Evolutionary conservation across 1,140 invertebrate genomes (phyloP).

Genomic region (Mizuhopecten yessoensis): DNA sequence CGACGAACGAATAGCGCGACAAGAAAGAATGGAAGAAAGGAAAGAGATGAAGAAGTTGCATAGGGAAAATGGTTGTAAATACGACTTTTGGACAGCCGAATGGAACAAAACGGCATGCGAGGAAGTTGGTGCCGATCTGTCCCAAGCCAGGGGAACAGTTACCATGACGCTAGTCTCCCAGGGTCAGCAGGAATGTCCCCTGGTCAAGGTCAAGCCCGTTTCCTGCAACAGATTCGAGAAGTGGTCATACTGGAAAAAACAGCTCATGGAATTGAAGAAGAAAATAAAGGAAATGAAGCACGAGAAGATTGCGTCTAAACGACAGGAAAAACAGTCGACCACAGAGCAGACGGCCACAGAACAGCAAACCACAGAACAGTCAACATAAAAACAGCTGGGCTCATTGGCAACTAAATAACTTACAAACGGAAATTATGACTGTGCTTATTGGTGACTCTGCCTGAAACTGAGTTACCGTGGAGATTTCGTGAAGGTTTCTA

Average conservation of each 20-base stretch:
- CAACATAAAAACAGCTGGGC: no score
- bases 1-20: not conserved
- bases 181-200: not conserved
- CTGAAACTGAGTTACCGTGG: no score
- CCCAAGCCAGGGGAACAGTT: not conserved
- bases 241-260: not conserved
- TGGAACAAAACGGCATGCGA: not conserved
- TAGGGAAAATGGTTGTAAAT: not conserved
- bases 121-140: not conserved
- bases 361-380: no score
- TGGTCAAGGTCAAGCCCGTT: not conserved
- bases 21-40: not conserved
- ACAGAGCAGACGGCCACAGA: no score
- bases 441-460: no score
- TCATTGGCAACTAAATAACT: no score
- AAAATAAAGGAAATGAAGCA: not conserved
- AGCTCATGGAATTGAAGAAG: not conserved
- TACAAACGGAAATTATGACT: no score
- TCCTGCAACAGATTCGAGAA: not conserved
- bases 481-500: no score
- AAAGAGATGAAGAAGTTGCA: no score
- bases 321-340: no score
- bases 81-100: not conserved
- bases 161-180: not conserved
- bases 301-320: not conserved